Evolutionary conservation across 2,888 invertebrate genomes (phyloP).

Genomic region (Meta bourneti): DNA sequence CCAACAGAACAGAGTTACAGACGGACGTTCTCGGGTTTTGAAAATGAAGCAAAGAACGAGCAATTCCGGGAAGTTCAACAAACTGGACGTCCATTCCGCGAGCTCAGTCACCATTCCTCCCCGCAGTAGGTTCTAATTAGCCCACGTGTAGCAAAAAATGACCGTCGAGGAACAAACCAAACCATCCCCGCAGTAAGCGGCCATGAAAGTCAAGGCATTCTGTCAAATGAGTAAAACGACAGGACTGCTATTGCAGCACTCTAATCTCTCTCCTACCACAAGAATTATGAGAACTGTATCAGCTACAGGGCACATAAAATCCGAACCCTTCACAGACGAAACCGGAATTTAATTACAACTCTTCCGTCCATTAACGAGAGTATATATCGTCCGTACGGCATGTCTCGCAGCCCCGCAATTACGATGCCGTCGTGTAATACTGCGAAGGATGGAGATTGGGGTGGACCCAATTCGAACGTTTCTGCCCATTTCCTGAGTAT

Average conservation of each 20-base stretch:
- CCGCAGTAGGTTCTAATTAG: background rate
- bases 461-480: slow-evolving; percentile 28
- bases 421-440: slow-evolving; percentile 10
- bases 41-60: no score
- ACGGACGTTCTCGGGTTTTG: no score
- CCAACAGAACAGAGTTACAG: no score
- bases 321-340: slow-evolving; percentile 28
- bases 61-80: no score
- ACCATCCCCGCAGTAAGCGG: background rate
- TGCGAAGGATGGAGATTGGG: slow-evolving; percentile 14
- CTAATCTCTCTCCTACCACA: background rate
- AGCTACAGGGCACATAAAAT: slow-evolving; percentile 32
- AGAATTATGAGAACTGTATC: slow-evolving; percentile 38
- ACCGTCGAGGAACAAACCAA: background rate
- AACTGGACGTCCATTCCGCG: no score
- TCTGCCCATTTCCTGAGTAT: slow-evolving; percentile 46
- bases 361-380: slow-evolving; percentile 51
- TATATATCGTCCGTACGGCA: slow-evolving; percentile 35
- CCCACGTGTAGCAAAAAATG: background rate
- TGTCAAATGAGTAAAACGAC: background rate
- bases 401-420: slow-evolving; percentile 47
- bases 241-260: background rate
- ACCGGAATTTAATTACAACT: slow-evolving; percentile 68
- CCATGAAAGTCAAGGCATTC: background rate
- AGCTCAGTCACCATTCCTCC: no score